phyloP scores from a whole-genome alignment of 30 jellyfish, hydroid and myxozoan species.

The Phacellophora camtschatica region DNA sequence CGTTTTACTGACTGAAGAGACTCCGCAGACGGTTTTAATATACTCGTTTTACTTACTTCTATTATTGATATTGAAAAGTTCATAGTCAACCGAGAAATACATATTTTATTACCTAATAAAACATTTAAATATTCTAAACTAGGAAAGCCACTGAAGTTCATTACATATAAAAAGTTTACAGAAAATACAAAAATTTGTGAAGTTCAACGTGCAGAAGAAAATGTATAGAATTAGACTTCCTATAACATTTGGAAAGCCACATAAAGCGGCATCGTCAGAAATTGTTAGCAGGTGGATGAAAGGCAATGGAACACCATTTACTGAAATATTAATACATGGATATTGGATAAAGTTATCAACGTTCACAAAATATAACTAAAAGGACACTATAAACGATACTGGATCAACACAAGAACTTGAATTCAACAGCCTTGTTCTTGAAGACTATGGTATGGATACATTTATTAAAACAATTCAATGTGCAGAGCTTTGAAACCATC shows the following conservation, averaged over 20 bases:
- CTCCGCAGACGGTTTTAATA: too few relatives aligned
- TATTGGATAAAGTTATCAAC: slow-evolving; percentile 11
- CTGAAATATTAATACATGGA: not conserved
- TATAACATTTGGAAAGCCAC: not conserved
- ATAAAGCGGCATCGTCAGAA: slow-evolving; percentile 6
- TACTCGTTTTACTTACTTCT: too few relatives aligned
- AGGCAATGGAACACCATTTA: not conserved
- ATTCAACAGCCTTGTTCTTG: too few relatives aligned
- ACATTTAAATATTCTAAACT: not conserved
- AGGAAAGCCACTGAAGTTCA: not conserved
- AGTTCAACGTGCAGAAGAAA: not conserved
- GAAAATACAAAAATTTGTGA: too few relatives aligned
- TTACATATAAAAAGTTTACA: too few relatives aligned
- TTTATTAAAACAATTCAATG: not conserved
- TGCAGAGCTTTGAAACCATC: slow-evolving; percentile 2
- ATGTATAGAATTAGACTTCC: not conserved
- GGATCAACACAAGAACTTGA: not conserved
- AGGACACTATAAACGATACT: not conserved
- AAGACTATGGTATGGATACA: too few relatives aligned
- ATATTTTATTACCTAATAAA: too few relatives aligned
- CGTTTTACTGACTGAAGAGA: too few relatives aligned
- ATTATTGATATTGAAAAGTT: not conserved
- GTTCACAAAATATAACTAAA: not conserved
- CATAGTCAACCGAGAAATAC: not conserved
- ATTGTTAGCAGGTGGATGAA: not conserved